Conservation (phyloP, 2,888 invertebrate genomes). For the Drosophila ezoana region DNA sequence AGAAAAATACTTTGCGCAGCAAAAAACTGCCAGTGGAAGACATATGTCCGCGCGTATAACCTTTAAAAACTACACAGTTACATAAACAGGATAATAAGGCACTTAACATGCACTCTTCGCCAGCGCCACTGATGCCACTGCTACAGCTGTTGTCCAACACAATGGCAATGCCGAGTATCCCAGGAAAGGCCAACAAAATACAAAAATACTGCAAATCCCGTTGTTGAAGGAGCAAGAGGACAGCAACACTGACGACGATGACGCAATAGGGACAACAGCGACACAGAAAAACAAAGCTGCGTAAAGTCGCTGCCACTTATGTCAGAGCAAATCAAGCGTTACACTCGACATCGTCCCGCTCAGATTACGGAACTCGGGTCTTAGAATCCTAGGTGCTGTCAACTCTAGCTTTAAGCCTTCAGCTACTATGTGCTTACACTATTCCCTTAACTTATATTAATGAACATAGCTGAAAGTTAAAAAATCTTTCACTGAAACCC, state of each 20-base stretch:
- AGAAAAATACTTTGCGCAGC: slow-evolving; percentile 52
- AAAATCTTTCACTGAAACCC: slow-evolving; percentile 13
- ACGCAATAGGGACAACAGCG: slow-evolving; percentile 37
- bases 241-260: slow-evolving; percentile 31
- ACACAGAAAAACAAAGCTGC: slow-evolving; percentile 31
- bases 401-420: neutral
- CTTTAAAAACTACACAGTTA: slow-evolving; percentile 71
- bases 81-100: slow-evolving; percentile 80
- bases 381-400: slow-evolving; percentile 10
- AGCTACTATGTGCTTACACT: slow-evolving; percentile 14
- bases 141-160: slow-evolving; percentile 58
- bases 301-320: slow-evolving; percentile 66
- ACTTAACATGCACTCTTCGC: slow-evolving; percentile 77
- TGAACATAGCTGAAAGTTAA: slow-evolving; percentile 78
- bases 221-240: slow-evolving; percentile 51
- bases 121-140: slow-evolving; percentile 30
- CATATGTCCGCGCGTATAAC: slow-evolving; percentile 46
- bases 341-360: slow-evolving; percentile 29
- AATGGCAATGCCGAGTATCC: slow-evolving; percentile 31
- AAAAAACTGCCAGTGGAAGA: slow-evolving; percentile 16
- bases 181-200: slow-evolving; percentile 35
- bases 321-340: slow-evolving; percentile 76
- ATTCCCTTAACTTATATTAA: slow-evolving; percentile 76
- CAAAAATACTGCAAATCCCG: slow-evolving; percentile 53
- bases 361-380: neutral